Base-by-base conservation (phyloP, 2,113 vertebrate species). In the Falco punctatus region DNA sequence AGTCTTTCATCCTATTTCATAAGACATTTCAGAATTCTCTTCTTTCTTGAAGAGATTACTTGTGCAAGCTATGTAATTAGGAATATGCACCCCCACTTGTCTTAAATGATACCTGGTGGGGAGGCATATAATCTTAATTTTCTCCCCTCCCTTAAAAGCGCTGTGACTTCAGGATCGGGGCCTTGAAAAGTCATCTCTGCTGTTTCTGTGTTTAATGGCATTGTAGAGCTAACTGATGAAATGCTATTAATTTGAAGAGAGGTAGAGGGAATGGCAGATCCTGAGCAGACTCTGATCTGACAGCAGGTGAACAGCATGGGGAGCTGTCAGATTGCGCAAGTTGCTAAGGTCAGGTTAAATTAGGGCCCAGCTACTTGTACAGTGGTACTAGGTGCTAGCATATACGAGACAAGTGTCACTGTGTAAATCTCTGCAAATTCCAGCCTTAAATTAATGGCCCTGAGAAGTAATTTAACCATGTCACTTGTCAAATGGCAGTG, bases 301-400 rank as follows among this genome's bases (percentile, higher is more conserved):
- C 81, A 84, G 83, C 65, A 67, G 55, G 81, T 67, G 57, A 89
- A 1, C 78, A 83, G 80, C 81, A 17, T 3, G 3, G 71, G 81
- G 79, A 94, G 74, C 82, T 93, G 75, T 88, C 94, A 94, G 79
- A 33, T 69, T 81, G 75, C 72, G 74, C 67, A 42, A 44, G n/a
- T 81, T 64, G 69, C 71, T 86, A 51, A 51, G n/a, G 71, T 67
- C 62, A 33, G 67, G 48, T 92, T 83, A 94, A 92, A 92, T 92
- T 78, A 67, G 72, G 55, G 82, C 86, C 64, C 85, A 57, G 18
- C 64, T 82, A 26, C 79, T 88, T 51, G 59, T 59, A 24, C 28
- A 35, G 46, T 49, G 46, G 28, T 64, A 55, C 46, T 42, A 62
- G 44, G 67, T 58, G 67, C 58, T 81, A 33, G 66, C 59, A 17